Evolutionary conservation across 1,140 invertebrate species (phyloP).

Genomic region (Conopomorpha cramerella): DNA sequence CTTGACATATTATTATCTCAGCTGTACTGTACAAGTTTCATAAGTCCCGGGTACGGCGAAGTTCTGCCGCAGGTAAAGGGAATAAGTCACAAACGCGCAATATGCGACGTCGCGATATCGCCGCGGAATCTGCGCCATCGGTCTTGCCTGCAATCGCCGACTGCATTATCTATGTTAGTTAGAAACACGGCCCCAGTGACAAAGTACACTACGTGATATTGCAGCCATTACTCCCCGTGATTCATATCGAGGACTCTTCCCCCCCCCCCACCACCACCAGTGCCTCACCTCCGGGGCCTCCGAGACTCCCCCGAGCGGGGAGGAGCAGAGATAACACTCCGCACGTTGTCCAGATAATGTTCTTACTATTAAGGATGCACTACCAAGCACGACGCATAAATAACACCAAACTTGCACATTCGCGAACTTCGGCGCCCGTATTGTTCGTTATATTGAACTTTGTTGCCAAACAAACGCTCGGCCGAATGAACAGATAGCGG

Average conservation of each 20-base stretch:
- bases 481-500: slow-evolving; percentile 7
- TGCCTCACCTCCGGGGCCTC: slow-evolving; percentile 18
- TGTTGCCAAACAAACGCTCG: neutral
- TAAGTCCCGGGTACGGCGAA: too few relatives aligned
- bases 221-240: slow-evolving; percentile 53
- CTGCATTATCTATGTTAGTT: slow-evolving; percentile 50
- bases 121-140: neutral
- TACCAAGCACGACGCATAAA: slow-evolving; percentile 20
- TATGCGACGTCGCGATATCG: too few relatives aligned
- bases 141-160: slow-evolving; percentile 2
- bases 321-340: slow-evolving; percentile 44
- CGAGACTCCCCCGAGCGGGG: too few relatives aligned
- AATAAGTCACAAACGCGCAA: too few relatives aligned
- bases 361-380: slow-evolving; percentile 48
- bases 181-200: slow-evolving; percentile 52
- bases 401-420: slow-evolving; percentile 22
- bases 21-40: too few relatives aligned
- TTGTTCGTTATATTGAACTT: slow-evolving; percentile 7
- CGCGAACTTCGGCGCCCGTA: slow-evolving; percentile 12
- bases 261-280: slow-evolving; percentile 12
- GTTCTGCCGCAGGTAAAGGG: too few relatives aligned
- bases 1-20: too few relatives aligned
- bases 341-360: slow-evolving; percentile 46
- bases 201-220: slow-evolving; percentile 60
- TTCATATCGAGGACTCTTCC: slow-evolving; percentile 40